Conservation (phyloP, 2,113 vertebrate species). For the Festucalex cinctus region DNA sequence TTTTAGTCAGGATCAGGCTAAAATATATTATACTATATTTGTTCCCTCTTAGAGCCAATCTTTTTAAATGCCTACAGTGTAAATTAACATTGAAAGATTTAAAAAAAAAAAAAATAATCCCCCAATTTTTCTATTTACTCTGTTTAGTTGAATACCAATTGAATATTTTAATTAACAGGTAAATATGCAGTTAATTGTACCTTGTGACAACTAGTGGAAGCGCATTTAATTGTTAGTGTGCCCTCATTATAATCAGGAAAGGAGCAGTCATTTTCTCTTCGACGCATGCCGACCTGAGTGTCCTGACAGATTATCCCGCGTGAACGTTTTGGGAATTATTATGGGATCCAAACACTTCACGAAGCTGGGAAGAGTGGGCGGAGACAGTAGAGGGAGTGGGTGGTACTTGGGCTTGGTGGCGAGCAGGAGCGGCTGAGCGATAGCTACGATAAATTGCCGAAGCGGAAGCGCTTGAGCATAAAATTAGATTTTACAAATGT, state of each 20-base stretch:
- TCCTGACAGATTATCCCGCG: conserved; percentile 68
- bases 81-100: no score
- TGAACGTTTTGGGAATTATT: conserved; percentile 76
- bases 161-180: no score
- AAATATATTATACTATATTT: no score
- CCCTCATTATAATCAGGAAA: not conserved
- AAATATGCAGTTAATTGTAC: no score
- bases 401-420: conserved; percentile 24
- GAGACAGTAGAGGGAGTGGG: conserved; percentile 47
- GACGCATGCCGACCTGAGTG: conserved; percentile 52
- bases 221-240: not conserved
- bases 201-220: no score
- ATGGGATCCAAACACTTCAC: conserved; percentile 72
- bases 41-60: no score
- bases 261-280: conserved; percentile 51
- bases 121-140: no score
- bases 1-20: no score
- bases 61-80: no score
- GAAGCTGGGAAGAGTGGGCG: conserved; percentile 61
- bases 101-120: no score
- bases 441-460: conserved; percentile 74
- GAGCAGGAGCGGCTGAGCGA: conserved; percentile 53
- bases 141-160: no score
- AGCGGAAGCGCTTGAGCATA: conserved; percentile 81
- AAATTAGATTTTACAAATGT: conserved; percentile 85